These are phyloP conservation scores for Apodemus agrarius DNA, from an alignment of 2,797 vertebrate genomes.

Conservation along the genomic window DNA sequence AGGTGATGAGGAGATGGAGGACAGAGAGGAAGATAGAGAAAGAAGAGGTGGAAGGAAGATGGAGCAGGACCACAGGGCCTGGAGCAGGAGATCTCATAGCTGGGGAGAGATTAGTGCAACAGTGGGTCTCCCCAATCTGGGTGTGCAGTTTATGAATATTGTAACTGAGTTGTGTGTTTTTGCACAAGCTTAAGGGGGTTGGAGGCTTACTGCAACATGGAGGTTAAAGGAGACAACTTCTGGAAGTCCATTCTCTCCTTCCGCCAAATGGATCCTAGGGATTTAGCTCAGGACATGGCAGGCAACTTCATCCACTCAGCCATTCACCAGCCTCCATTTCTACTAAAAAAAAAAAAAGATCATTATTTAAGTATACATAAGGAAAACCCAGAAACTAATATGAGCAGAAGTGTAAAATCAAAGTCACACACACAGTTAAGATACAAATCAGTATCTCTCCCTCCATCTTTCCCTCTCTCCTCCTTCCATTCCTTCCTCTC, in stretches of 20 bases:
- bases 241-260: neutral
- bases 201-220: neutral
- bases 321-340: neutral
- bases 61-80: neutral
- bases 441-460: neutral
- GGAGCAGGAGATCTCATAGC: neutral
- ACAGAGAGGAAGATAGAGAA: neutral
- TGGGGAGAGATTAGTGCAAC: neutral
- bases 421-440: neutral
- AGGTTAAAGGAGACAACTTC: neutral
- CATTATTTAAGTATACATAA: neutral
- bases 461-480: rapidly evolving
- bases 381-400: conserved; percentile 53
- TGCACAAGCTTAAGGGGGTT: neutral
- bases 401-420: conserved; percentile 15
- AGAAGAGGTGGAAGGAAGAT: neutral
- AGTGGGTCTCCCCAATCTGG: neutral
- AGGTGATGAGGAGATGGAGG: neutral
- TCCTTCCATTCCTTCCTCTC: conserved; percentile 3
- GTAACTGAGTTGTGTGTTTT: neutral
- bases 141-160: neutral
- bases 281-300: neutral
- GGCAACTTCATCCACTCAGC: neutral
- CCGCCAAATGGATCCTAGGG: neutral
- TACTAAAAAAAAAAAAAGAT: conserved; percentile 41